Evolutionary conservation across 30 jellyfish, hydroid and myxozoan genomes (phyloP).

Genomic region (Pelagia noctiluca): DNA sequence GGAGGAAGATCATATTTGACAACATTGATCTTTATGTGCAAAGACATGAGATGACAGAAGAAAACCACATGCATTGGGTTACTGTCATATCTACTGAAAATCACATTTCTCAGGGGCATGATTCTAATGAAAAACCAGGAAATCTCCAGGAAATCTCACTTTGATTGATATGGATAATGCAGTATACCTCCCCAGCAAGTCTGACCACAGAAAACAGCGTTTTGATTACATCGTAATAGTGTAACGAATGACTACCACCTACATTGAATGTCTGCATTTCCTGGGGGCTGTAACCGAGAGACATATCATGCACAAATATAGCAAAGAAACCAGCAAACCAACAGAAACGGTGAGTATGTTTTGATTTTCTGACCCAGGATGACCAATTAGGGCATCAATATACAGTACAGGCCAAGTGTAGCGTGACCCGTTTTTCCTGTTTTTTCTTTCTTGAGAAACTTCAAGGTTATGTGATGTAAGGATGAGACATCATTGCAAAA

Average conservation of each 20-base stretch:
- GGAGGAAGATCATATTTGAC: conserved; percentile 5
- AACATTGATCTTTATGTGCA: neutral
- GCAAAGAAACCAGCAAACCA: conserved; percentile 2
- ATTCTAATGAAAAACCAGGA: neutral
- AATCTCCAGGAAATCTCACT: no score
- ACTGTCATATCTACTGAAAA: neutral
- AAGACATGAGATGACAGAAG: neutral
- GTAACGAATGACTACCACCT: neutral
- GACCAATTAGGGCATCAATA: neutral
- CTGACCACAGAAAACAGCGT: conserved; percentile 8
- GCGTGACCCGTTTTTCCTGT: conserved; percentile 3
- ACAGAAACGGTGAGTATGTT: neutral
- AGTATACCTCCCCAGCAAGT: conserved; percentile 5
- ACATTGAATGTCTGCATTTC: neutral
- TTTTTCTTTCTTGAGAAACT: neutral
- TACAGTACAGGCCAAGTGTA: conserved; percentile 17
- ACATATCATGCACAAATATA: no score
- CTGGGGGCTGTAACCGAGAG: conserved; percentile 3
- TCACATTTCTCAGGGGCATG: conserved; percentile 5
- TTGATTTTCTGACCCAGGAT: conserved; percentile 4
- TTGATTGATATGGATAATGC: conserved; percentile 9
- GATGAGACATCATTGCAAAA: no score
- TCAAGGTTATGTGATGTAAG: no score
- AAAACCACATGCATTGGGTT: neutral
- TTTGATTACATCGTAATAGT: conserved; percentile 1